A percentile compares a stretch with the other conserved stretches of the same genome.
Conservation (phyloP, 2,113 vertebrate species). For the Gallinago jamesoni region DNA sequence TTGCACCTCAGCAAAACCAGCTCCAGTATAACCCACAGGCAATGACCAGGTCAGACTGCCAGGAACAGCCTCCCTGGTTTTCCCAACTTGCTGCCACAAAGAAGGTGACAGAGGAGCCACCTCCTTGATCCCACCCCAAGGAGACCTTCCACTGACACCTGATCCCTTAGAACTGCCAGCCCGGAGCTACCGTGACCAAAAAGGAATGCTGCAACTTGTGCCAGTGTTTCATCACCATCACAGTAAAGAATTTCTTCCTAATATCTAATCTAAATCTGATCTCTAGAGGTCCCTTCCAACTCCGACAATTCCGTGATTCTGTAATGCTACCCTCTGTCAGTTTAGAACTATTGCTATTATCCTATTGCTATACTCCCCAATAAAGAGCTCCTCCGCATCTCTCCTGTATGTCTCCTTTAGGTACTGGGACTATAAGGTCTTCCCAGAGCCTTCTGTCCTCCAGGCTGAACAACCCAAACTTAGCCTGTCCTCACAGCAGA, state of each 20-base stretch:
- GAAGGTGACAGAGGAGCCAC: not conserved
- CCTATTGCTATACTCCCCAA: not conserved
- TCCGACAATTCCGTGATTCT: no score
- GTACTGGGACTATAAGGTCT: not conserved
- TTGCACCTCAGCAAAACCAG: not conserved
- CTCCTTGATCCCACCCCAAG: not conserved
- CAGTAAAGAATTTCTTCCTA: not conserved
- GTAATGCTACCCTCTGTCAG: not conserved
- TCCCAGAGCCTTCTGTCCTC: not conserved
- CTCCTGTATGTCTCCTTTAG: not conserved
- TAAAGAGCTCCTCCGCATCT: not conserved
- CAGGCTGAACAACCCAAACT: not conserved
- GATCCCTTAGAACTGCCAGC: not conserved
- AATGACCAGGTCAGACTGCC: not conserved
- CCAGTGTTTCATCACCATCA: not conserved
- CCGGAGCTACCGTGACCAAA: not conserved
- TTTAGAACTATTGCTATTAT: not conserved
- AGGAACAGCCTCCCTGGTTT: not conserved
- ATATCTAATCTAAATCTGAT: not conserved
- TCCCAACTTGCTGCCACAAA: fast-evolving
- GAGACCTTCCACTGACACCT: not conserved
- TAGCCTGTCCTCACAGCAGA: not conserved
- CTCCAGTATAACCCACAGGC: not conserved
- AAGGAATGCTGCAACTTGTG: not conserved
- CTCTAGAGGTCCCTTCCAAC: no score